These are phyloP conservation scores for Arnoldichthys spilopterus DNA, from an alignment of 2,797 vertebrate species.

Conservation along the genomic window DNA sequence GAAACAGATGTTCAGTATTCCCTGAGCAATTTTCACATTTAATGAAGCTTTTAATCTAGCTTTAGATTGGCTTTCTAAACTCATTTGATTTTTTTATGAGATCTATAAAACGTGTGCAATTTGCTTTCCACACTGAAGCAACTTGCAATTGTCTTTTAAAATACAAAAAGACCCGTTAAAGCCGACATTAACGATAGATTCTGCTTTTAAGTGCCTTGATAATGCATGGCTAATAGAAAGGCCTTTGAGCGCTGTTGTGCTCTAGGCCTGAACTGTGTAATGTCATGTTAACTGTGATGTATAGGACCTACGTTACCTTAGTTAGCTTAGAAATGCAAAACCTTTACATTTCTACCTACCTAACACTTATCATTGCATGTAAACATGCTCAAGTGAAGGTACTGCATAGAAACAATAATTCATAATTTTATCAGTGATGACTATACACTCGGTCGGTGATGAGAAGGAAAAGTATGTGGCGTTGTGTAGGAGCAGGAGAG, in stretches of 20 bases:
- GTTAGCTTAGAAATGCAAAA: not conserved
- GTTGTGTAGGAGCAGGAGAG: not conserved
- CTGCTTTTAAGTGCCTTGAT: slow-evolving; percentile 56
- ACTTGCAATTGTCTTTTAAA: slow-evolving; percentile 74
- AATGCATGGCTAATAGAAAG: slow-evolving; percentile 64
- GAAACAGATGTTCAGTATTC: slow-evolving; percentile 82
- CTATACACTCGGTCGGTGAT: not conserved
- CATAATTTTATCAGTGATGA: not conserved
- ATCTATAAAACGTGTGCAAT: slow-evolving; percentile 80
- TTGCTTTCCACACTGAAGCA: slow-evolving; percentile 72
- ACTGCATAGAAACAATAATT: not conserved
- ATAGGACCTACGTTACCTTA: not conserved
- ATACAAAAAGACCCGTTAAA: slow-evolving; percentile 69
- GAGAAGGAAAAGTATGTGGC: not conserved
- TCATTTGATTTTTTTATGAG: slow-evolving; percentile 67
- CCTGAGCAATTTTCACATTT: slow-evolving; percentile 81
- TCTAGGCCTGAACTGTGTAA: slow-evolving; percentile 4
- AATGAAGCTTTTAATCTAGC: slow-evolving; percentile 83
- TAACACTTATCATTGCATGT: not conserved
- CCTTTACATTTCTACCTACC: not conserved
- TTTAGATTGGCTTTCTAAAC: slow-evolving; percentile 76
- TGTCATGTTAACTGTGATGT: not conserved
- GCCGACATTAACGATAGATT: slow-evolving; percentile 70
- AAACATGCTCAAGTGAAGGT: not conserved
- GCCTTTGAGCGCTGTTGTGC: slow-evolving; percentile 40